Conservation (phyloP, 2,888 invertebrate genomes). For the Phlogophora meticulosa region DNA sequence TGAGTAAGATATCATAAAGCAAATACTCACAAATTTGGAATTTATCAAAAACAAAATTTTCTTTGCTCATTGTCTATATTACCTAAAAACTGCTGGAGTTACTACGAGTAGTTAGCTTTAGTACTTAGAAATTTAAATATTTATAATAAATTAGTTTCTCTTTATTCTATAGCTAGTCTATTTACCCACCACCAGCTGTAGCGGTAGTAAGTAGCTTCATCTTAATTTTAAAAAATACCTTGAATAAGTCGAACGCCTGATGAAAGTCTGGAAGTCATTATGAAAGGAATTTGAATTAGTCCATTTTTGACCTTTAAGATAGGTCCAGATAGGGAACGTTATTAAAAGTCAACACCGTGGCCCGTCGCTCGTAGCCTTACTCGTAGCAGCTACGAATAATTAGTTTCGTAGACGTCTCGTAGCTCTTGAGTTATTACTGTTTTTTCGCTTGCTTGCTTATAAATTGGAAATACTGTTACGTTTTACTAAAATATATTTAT, state of each 20-base stretch:
- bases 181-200: neutral
- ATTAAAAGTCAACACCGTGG: constrained; percentile 64
- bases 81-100: too few species aligned
- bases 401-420: constrained; percentile 52
- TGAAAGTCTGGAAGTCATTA: constrained; percentile 44
- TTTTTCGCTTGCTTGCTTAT: constrained; percentile 36
- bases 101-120: too few species aligned
- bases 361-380: constrained; percentile 18
- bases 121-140: neutral
- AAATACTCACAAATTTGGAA: too few species aligned
- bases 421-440: constrained; percentile 39
- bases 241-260: constrained; percentile 24
- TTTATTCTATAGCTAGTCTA: neutral
- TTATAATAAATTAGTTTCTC: neutral
- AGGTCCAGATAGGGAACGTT: constrained; percentile 52
- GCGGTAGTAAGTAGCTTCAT: too few species aligned
- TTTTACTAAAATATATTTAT: constrained; percentile 11
- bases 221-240: constrained; percentile 19
- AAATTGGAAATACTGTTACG: constrained; percentile 25
- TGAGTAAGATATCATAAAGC: too few species aligned
- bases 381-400: constrained; percentile 61
- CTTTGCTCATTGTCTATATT: too few species aligned
- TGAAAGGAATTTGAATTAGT: constrained; percentile 44
- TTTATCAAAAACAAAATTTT: too few species aligned
- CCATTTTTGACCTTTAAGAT: constrained; percentile 50